Percentiles rank a stretch among this genome's conserved stretches.
phyloP scores from a whole-genome alignment of 2,113 vertebrate genomes.

The Albula goreensis region DNA sequence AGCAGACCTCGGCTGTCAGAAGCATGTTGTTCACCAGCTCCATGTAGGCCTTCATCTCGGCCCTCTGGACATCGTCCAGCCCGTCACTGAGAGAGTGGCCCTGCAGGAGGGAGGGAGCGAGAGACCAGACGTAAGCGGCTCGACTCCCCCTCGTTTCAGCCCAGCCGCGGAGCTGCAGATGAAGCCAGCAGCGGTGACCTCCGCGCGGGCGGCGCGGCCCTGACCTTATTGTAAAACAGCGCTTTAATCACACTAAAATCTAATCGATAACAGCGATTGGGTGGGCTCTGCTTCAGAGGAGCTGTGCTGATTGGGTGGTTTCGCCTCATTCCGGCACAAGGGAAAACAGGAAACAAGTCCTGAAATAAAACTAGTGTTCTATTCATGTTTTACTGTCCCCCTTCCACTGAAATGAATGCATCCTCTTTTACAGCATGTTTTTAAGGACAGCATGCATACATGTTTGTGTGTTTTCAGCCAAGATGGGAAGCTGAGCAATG shows the following conservation, averaged over 20 bases:
- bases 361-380: neutral
- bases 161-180: constrained; percentile 29
- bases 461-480: neutral
- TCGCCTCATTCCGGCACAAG: neutral
- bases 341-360: neutral
- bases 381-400: neutral
- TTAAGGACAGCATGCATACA: neutral
- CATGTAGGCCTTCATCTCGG: constrained; percentile 98
- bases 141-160: constrained; percentile 20
- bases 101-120: constrained; percentile 59
- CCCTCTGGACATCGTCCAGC: constrained; percentile 91
- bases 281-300: constrained; percentile 18
- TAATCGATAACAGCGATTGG: constrained; percentile 47
- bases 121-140: neutral
- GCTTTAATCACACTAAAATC: constrained; percentile 53
- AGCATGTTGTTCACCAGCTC: constrained; percentile 92
- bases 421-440: neutral
- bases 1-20: constrained; percentile 86
- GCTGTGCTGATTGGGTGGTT: neutral
- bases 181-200: constrained; percentile 35
- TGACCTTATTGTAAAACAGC: constrained; percentile 52
- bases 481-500: constrained; percentile 18
- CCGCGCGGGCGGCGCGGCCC: constrained; percentile 33
- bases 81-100: constrained; percentile 92
- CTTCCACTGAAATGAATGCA: neutral